Conservation (phyloP, 2,888 invertebrate species). For the Frankliniella intonsa region DNA sequence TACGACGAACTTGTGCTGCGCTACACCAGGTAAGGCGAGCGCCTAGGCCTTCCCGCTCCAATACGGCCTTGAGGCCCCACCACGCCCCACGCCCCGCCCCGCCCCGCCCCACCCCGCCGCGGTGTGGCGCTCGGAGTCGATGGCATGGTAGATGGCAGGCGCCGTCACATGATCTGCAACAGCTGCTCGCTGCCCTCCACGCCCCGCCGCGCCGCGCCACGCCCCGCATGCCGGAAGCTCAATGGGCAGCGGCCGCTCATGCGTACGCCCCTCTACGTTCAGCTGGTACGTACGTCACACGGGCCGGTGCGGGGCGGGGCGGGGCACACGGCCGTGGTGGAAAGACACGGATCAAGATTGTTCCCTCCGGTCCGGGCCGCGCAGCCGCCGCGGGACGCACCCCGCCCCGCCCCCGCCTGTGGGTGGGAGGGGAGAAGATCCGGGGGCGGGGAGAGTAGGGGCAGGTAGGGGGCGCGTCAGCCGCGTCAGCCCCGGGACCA, state of each 20-base stretch:
- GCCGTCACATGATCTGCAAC: slow-evolving; percentile 1
- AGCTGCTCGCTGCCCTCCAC: neutral
- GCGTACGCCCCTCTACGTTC: neutral
- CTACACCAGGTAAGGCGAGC: slow-evolving; percentile 2
- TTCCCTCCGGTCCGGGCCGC: neutral
- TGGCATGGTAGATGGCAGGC: neutral
- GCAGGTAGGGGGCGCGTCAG: too few species aligned
- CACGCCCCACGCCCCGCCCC: neutral
- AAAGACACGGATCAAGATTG: neutral
- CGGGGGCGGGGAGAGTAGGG: too few species aligned
- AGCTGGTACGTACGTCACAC: neutral
- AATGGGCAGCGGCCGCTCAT: neutral
- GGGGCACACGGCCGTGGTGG: neutral
- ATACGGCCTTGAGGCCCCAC: neutral
- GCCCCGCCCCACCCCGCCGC: slow-evolving; percentile 8
- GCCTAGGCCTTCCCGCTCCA: neutral
- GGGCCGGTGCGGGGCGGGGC: neutral
- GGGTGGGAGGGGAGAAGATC: too few species aligned
- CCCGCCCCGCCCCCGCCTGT: neutral
- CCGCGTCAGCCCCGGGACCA: too few species aligned
- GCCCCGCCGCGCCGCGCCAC: neutral
- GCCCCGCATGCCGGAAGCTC: slow-evolving; percentile 2
- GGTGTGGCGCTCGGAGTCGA: neutral
- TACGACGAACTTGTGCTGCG: neutral
- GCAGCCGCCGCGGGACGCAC: neutral